phyloP scores from a whole-genome alignment of 2,797 vertebrate genomes.

The Astyanax mexicanus region DNA sequence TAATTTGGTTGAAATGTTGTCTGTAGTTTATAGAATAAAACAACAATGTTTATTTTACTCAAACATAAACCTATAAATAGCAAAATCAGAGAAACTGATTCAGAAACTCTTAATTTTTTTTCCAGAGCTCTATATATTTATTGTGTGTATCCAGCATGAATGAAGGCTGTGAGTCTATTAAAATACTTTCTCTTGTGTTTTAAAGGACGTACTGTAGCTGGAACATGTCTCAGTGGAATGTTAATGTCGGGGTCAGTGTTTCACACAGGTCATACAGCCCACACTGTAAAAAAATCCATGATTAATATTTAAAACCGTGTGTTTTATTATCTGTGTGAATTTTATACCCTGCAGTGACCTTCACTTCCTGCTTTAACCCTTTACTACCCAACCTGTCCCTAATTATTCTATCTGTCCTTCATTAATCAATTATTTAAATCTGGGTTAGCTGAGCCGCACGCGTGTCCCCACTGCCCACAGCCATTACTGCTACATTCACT shows the following conservation, averaged over 20 bases:
- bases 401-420: not conserved
- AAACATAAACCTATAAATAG: too few relatives aligned
- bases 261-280: not conserved
- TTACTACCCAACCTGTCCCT: not conserved
- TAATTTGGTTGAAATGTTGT: too few relatives aligned
- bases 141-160: not conserved
- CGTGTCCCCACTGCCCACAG: not conserved
- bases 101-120: too few relatives aligned
- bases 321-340: slow-evolving; percentile 18
- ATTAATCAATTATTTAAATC: not conserved
- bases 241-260: not conserved
- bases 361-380: not conserved
- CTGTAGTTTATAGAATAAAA: too few relatives aligned
- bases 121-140: too few relatives aligned
- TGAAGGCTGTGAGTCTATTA: not conserved
- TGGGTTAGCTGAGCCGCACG: not conserved
- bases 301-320: not conserved
- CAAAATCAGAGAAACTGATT: too few relatives aligned
- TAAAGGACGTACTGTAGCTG: too few relatives aligned
- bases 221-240: not conserved
- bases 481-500: too few relatives aligned
- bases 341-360: slow-evolving; percentile 9
- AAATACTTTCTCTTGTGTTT: not conserved
- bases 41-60: too few relatives aligned
- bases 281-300: not conserved